Evolutionary conservation across 2,888 invertebrate genomes (phyloP), one percentile per base, ranked within the genome.

Genomic region (Galeruca laticollis): DNA sequence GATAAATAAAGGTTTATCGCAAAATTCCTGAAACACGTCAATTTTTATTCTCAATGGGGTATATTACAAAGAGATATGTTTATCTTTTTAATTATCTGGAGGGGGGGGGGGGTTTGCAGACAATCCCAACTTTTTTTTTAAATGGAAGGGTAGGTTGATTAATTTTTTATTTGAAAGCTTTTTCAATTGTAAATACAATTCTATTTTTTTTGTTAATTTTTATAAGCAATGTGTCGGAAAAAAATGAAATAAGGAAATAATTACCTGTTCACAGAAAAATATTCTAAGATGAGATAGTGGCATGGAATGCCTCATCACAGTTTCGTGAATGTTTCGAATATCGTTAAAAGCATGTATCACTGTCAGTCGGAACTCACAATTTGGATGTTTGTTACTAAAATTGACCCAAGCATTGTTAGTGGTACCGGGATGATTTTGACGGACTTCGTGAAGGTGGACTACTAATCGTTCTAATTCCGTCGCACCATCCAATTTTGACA

Each of bases 201-300:
- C n/a, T n/a, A n/a, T n/a, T n/a, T n/a, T n/a, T n/a, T n/a, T n/a
- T n/a, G n/a, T n/a, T n/a, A n/a, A n/a, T n/a, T n/a, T n/a, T n/a
- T n/a, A n/a, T n/a, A n/a, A n/a, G n/a, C n/a, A n/a, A n/a, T n/a
- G n/a, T n/a, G n/a, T n/a, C n/a, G n/a, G n/a, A n/a, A n/a, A n/a
- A n/a, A n/a, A n/a, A n/a, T n/a, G n/a, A n/a, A n/a, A n/a, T n/a
- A 6, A 43, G 2, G 4, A 26, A 26, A 5, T 26, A 26, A 86
- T 85, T 83, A 89, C 89, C 82, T 87, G 86, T 83, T 91, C 90
- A 83, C 93, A 93, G 85, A 93, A 94, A 76, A 93, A 88, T 66
- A 91, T 91, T 80, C 92, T 90, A 61, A 93, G 87, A 83, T 92
- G 92, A 21, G 91, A 89, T 21, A 94, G 86, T 18, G 93, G 93